Evolutionary conservation across 2,888 invertebrate genomes (phyloP).

Genomic region (Trichogramma evanescens): DNA sequence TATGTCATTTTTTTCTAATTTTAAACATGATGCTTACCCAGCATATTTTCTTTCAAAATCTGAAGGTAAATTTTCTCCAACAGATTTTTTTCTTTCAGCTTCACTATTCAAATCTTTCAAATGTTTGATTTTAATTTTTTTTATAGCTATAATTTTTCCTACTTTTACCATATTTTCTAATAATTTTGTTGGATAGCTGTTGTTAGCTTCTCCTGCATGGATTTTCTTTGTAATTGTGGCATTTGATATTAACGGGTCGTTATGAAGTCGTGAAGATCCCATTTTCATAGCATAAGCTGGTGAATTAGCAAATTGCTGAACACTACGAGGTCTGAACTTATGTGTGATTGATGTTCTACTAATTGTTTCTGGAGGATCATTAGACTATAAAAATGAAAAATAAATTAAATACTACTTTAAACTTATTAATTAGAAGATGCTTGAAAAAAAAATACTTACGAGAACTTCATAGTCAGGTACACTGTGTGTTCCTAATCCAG

Average conservation of each 20-base stretch:
- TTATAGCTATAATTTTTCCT: constrained; percentile 76
- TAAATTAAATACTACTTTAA: background rate
- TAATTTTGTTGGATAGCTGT: constrained; percentile 78
- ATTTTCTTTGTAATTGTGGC: constrained; percentile 41
- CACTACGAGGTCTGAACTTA: constrained; percentile 67
- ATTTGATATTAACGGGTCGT: constrained; percentile 64
- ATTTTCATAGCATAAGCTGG: constrained; percentile 42
- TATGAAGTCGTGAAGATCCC: constrained; percentile 48
- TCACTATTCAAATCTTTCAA: constrained; percentile 83
- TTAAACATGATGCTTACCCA: constrained; percentile 46
- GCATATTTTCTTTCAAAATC: constrained; percentile 92
- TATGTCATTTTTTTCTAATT: background rate
- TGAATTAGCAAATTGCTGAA: constrained; percentile 49
- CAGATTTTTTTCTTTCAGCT: constrained; percentile 79
- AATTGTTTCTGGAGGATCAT: constrained; percentile 86
- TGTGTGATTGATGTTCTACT: constrained; percentile 76
- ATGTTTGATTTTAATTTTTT: constrained; percentile 71
- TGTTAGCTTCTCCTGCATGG: constrained; percentile 56
- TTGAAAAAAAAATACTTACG: constrained; percentile 34
- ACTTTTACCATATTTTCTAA: constrained; percentile 81
- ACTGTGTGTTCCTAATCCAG: constrained; percentile 88
- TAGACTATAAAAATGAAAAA: constrained; percentile 53
- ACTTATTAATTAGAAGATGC: constrained; percentile 1
- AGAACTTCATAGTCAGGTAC: constrained; percentile 95
- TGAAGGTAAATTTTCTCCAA: constrained; percentile 68